Base-by-base conservation (phyloP, 2,888 invertebrate species). In the Tachina lurida region DNA sequence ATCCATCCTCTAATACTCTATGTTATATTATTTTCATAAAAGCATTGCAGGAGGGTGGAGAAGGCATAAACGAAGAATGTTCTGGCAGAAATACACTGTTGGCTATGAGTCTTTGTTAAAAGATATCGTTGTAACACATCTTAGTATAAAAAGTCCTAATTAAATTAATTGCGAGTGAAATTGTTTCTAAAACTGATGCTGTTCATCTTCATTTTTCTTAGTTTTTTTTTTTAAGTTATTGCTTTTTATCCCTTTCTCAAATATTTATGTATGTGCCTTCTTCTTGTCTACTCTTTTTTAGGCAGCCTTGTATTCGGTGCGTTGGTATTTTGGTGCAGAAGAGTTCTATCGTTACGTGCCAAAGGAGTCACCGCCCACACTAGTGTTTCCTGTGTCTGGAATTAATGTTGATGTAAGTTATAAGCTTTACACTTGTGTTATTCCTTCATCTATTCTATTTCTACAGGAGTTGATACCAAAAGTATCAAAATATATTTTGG, bases 341-440 rank as follows among this genome's bases (percentile, higher is more conserved):
- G 95, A 95, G 91, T 95, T 95, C 92, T 95, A 95, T 91, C 94
- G 95, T 87, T 95, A 93, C 90, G 93, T 94, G 80, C 95, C 95
- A 49, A 94, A 94, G 87, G 94, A 94, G 89, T 91, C 93, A 60
- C 95, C 94, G 49, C 94, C 94, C 75, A 94, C 94, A 85, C 93
- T 93, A 87, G 94, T 93, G 82, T 95, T 94, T 90, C 91, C 93
- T 19, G 93, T 94, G 76, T 93, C 94, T 52, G 94, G 94, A 88
- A 94, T 95, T 88, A 93, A 93, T 90, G 94, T 95, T 81, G 95
- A 95, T 91, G 95, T 95, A 92, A 94, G 94, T 94, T 86, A 63
- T 63, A 65, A 83, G 49, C 63, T 78, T 31, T 60, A n/a, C 7
- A 58, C 19, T 56, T 73, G 9, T 15, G 10, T 47, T 47, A 17